Conservation (phyloP, 2,888 invertebrate species). For the Diplazon laetatorius region DNA sequence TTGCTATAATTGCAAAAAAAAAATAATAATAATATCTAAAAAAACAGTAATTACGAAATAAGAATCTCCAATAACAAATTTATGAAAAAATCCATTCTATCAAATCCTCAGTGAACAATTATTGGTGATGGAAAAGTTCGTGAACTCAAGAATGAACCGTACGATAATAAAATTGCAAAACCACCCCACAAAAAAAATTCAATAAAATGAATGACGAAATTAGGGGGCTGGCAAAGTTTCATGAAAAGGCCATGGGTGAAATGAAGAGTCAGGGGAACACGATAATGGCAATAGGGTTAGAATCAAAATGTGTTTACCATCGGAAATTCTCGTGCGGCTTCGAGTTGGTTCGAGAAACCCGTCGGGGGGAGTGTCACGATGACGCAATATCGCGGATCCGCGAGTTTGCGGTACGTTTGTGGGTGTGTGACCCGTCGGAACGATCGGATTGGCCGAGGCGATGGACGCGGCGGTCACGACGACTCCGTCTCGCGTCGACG, state of each 20-base stretch:
- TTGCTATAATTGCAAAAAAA: too few relatives aligned
- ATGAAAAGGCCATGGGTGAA: neutral
- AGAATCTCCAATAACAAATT: too few relatives aligned
- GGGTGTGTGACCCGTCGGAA: constrained; percentile 68
- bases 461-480: constrained; percentile 33
- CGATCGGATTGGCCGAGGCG: constrained; percentile 60
- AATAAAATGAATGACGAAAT: neutral
- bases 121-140: constrained; percentile 32
- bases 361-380: constrained; percentile 61
- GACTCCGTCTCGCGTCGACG: neutral
- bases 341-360: constrained; percentile 33
- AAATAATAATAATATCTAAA: too few relatives aligned
- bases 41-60: too few relatives aligned
- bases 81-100: too few relatives aligned
- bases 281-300: constrained; percentile 48
- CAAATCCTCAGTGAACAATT: neutral
- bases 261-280: constrained; percentile 20
- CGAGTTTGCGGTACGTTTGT: constrained; percentile 64
- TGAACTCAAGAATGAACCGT: constrained; percentile 29
- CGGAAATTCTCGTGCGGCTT: constrained; percentile 46
- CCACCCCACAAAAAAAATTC: constrained; percentile 8
- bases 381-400: constrained; percentile 62
- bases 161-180: constrained; percentile 46
- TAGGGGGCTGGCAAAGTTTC: neutral
- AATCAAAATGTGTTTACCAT: constrained; percentile 70